Evolutionary conservation across 1,140 invertebrate species (phyloP).

Genomic region (Cydia strobilella): DNA sequence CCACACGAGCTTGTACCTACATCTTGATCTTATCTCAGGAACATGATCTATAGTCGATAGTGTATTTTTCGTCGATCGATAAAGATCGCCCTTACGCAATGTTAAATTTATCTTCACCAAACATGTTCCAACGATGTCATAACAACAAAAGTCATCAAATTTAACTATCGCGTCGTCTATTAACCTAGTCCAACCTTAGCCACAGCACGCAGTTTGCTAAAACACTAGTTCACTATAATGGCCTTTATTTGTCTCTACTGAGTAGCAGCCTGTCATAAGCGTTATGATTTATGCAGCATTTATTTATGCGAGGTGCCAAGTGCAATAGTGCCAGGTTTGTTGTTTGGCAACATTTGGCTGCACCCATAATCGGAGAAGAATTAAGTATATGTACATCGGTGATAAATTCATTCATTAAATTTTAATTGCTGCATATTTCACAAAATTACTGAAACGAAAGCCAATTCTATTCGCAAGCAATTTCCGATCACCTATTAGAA

Average conservation of each 20-base stretch:
- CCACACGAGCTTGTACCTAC: slow-evolving; percentile 2
- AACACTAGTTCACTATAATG: slow-evolving; percentile 34
- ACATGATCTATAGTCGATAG: slow-evolving; percentile 30
- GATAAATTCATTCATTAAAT: slow-evolving; percentile 6
- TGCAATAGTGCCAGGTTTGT: slow-evolving; percentile 48
- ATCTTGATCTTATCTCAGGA: neutral
- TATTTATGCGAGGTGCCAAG: slow-evolving; percentile 47
- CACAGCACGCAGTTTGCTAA: slow-evolving; percentile 15
- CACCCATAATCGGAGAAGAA: slow-evolving; percentile 28
- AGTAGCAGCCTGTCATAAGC: slow-evolving; percentile 47
- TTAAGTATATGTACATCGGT: slow-evolving; percentile 6
- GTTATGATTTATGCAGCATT: slow-evolving; percentile 53
- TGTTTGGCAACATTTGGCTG: slow-evolving; percentile 41
- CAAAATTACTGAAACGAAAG: slow-evolving; percentile 19
- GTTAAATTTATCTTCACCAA: slow-evolving; percentile 9
- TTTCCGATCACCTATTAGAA: slow-evolving; percentile 16
- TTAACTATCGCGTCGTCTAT: slow-evolving; percentile 24
- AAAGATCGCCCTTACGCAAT: slow-evolving; percentile 22
- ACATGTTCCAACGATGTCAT: slow-evolving; percentile 27
- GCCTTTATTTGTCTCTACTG: slow-evolving; percentile 53
- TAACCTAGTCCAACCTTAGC: slow-evolving; percentile 15
- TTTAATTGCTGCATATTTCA: slow-evolving; percentile 10
- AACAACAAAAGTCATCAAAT: slow-evolving; percentile 27
- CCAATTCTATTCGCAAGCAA: neutral
- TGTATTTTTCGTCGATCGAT: slow-evolving; percentile 24